Percentiles rank a stretch among this genome's conserved stretches.
Evolutionary conservation across 2,888 invertebrate genomes (phyloP).

Genomic region (Cordilura impudica): DNA sequence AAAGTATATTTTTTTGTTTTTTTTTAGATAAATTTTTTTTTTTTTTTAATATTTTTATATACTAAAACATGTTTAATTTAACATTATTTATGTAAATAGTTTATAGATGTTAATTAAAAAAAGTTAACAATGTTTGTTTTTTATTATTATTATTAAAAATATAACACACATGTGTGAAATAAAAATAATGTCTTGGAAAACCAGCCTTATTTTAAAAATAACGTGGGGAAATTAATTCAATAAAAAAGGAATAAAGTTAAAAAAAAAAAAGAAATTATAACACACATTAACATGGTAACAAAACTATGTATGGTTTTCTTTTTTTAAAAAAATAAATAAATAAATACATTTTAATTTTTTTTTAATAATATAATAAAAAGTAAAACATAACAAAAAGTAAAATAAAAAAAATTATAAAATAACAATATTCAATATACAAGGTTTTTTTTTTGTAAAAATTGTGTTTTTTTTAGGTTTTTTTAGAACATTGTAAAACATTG

Average conservation of each 20-base stretch:
- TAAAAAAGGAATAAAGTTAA: conserved; percentile 61
- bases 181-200: conserved; percentile 78
- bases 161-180: conserved; percentile 61
- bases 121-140: conserved; percentile 57
- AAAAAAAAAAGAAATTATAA: conserved; percentile 3
- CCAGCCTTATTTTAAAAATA: conserved; percentile 76
- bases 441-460: conserved; percentile 55
- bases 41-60: conserved; percentile 51
- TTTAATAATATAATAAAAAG: conserved; percentile 38
- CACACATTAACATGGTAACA: conserved; percentile 48
- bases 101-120: conserved; percentile 55
- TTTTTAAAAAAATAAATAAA: conserved; percentile 8
- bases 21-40: conserved; percentile 50
- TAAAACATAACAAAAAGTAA: conserved; percentile 55
- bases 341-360: conserved; percentile 26
- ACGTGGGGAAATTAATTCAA: conserved; percentile 59
- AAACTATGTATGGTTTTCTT: conserved; percentile 37
- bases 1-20: conserved; percentile 47
- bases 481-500: conserved; percentile 46
- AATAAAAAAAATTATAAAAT: conserved; percentile 45
- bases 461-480: neutral
- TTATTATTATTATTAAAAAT: conserved; percentile 36
- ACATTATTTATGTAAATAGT: conserved; percentile 54
- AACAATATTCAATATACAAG: conserved; percentile 55
- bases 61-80: conserved; percentile 41